phyloP scores from a whole-genome alignment of 2,888 invertebrate genomes.

The Blera fallax region DNA sequence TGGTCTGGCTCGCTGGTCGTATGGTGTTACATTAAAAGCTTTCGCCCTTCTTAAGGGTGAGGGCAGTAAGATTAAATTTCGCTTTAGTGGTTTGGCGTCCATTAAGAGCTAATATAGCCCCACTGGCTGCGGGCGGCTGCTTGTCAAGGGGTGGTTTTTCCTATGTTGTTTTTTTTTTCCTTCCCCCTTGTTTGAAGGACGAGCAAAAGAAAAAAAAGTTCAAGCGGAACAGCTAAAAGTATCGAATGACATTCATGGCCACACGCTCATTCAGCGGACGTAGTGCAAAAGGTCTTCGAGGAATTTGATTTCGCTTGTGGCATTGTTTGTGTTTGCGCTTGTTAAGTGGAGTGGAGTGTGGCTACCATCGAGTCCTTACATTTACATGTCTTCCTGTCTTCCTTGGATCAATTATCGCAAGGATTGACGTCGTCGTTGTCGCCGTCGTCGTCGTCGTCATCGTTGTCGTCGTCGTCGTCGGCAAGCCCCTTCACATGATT shows the following conservation, averaged over 20 bases:
- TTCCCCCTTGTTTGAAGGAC: not conserved
- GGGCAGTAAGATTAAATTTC: conserved; percentile 63
- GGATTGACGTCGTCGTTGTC: conserved; percentile 24
- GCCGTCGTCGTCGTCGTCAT: no score
- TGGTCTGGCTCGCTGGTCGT: not conserved
- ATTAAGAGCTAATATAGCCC: conserved; percentile 63
- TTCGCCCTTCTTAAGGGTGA: conserved; percentile 34
- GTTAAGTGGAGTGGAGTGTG: conserved; percentile 42
- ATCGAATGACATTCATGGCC: conserved; percentile 56
- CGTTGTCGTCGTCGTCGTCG: conserved; percentile 14
- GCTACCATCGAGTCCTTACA: conserved; percentile 17
- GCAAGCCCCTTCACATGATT: conserved; percentile 29
- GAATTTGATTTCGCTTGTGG: conserved; percentile 56
- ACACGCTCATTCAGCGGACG: conserved; percentile 8
- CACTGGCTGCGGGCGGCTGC: not conserved
- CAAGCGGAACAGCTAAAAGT: conserved; percentile 39
- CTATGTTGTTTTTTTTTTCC: not conserved
- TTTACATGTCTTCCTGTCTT: conserved; percentile 63
- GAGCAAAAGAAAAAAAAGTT: conserved; percentile 13
- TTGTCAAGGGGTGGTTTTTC: conserved; percentile 31
- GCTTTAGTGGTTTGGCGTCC: conserved; percentile 65
- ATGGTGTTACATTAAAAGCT: conserved; percentile 66
- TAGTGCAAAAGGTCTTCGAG: conserved; percentile 13
- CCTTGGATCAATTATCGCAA: conserved; percentile 63
- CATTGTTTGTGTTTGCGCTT: conserved; percentile 33